phyloP scores from a whole-genome alignment of 2,888 invertebrate genomes.

The Diaphora mendica region DNA sequence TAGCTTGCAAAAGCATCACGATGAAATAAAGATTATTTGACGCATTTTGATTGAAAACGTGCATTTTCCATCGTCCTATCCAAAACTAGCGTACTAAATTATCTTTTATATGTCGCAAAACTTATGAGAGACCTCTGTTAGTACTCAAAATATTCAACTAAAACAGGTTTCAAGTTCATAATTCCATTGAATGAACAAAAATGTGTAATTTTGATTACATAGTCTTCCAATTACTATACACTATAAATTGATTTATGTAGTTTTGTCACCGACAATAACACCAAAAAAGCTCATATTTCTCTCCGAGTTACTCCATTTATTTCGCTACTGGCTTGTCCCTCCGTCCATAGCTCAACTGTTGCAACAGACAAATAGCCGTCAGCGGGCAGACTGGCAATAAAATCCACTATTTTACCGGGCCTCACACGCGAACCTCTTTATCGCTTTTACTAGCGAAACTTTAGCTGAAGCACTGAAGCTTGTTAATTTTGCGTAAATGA shows the following conservation, averaged over 20 bases:
- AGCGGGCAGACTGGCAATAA: conserved; percentile 61
- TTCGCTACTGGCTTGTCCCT: conserved; percentile 22
- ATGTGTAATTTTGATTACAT: too few species aligned
- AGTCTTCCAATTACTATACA: not conserved
- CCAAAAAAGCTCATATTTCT: conserved; percentile 6
- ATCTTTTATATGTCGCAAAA: too few species aligned
- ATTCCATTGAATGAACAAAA: not conserved
- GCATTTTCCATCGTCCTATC: not conserved
- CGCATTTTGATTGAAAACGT: not conserved
- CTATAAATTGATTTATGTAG: not conserved
- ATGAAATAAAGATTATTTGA: not conserved
- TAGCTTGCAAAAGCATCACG: not conserved
- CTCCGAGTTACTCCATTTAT: conserved; percentile 11
- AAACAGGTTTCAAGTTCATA: not conserved
- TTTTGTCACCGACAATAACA: not conserved
- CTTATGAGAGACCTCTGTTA: not conserved
- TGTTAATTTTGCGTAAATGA: conserved; percentile 1
- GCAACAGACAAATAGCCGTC: conserved; percentile 69
- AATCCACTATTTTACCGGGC: conserved; percentile 66
- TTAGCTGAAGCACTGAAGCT: conserved; percentile 18
- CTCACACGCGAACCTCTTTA: conserved; percentile 56
- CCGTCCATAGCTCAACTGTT: conserved; percentile 35
- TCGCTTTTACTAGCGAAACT: conserved; percentile 54
- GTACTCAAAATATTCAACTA: not conserved
- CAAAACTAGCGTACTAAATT: too few species aligned